Evolutionary conservation across 2,113 vertebrate genomes (phyloP).

Genomic region (Dicerorhinus sumatrensis): DNA sequence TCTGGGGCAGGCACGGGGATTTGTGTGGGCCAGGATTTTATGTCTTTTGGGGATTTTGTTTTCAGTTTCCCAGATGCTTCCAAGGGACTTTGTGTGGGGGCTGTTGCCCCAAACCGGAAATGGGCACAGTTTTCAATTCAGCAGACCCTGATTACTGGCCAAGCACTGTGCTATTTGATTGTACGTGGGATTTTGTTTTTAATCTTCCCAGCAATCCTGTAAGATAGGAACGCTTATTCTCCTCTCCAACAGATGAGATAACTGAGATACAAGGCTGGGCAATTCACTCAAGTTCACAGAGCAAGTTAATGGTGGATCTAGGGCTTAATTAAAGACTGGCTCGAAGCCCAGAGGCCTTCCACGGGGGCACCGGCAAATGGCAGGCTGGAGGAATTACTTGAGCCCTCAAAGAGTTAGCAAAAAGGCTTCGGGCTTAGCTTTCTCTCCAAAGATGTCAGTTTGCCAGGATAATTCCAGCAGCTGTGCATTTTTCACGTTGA

Average conservation of each 20-base stretch:
- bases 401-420: neutral
- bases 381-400: neutral
- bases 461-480: neutral
- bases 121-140: neutral
- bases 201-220: neutral
- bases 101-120: neutral
- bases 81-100: fast-evolving
- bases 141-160: fast-evolving
- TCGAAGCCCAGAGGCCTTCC: fast-evolving
- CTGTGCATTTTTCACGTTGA: neutral
- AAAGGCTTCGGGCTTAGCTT: fast-evolving
- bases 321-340: neutral
- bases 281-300: neutral
- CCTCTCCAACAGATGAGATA: neutral
- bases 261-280: fast-evolving
- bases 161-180: neutral
- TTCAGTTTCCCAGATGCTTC: neutral
- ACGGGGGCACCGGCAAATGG: fast-evolving
- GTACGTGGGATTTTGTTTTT: neutral
- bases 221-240: fast-evolving
- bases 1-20: neutral
- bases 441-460: neutral
- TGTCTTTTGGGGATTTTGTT: neutral
- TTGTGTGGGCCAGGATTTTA: neutral
- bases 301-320: neutral